A percentile compares a stretch with the other conserved stretches of the same genome.
phyloP scores from a whole-genome alignment of 2,888 invertebrate species.

The Cataglyphis cursor region DNA sequence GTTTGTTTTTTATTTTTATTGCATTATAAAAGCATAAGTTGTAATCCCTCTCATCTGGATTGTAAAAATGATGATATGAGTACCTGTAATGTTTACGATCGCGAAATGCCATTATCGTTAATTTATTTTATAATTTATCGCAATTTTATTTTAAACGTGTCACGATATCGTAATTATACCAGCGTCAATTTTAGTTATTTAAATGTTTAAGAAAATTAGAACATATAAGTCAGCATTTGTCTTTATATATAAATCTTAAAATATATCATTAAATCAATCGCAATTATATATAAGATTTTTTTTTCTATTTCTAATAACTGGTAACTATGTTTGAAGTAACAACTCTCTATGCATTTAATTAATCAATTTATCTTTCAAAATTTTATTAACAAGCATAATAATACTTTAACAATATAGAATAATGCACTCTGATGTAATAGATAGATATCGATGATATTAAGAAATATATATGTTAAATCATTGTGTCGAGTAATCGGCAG shows the following conservation, averaged over 20 bases:
- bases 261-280: not conserved
- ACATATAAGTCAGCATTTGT: no score
- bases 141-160: not conserved
- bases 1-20: constrained; percentile 3
- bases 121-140: not conserved
- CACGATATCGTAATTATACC: not conserved
- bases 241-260: not conserved
- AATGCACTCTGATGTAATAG: not conserved
- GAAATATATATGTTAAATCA: constrained; percentile 28
- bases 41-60: not conserved
- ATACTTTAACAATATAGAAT: not conserved
- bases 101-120: not conserved
- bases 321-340: not conserved
- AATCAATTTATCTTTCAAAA: not conserved
- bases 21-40: not conserved
- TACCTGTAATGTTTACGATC: not conserved
- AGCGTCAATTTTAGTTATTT: not conserved
- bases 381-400: not conserved
- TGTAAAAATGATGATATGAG: not conserved
- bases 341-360: not conserved
- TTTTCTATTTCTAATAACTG: not conserved
- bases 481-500: constrained; percentile 50
- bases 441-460: not conserved
- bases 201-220: not conserved
- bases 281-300: not conserved